phyloP scores from a whole-genome alignment of 2,113 vertebrate genomes.

The Laticauda laticaudata region DNA sequence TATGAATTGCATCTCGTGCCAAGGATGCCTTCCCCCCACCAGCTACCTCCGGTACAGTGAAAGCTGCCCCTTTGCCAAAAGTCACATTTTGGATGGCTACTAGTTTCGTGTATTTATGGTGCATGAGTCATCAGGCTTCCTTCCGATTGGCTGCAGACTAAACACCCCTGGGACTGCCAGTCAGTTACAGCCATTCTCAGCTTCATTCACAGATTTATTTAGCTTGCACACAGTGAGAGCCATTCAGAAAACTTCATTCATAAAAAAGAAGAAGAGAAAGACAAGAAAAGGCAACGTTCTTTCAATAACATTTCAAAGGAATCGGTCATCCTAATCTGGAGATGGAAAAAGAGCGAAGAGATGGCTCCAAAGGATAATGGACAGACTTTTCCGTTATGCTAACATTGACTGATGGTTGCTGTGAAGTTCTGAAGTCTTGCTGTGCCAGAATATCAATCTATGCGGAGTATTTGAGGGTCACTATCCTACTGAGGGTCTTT shows the following conservation, averaged over 20 bases:
- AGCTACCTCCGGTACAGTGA: not conserved
- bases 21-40: slow-evolving; percentile 31
- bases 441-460: slow-evolving; percentile 6
- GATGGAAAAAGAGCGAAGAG: slow-evolving; percentile 20
- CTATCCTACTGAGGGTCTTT: slow-evolving; percentile 41
- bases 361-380: not conserved
- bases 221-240: slow-evolving; percentile 73
- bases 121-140: slow-evolving; percentile 80
- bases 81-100: slow-evolving; percentile 63
- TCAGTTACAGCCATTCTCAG: slow-evolving; percentile 80
- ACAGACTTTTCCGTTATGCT: not conserved
- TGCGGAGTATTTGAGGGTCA: not conserved
- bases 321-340: slow-evolving; percentile 29
- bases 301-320: slow-evolving; percentile 33
- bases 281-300: slow-evolving; percentile 53
- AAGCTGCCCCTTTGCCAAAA: not conserved
- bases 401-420: slow-evolving; percentile 3
- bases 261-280: slow-evolving; percentile 59
- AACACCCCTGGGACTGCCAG: slow-evolving; percentile 74
- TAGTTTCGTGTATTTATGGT: slow-evolving; percentile 72
- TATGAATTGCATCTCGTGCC: not conserved
- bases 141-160: slow-evolving; percentile 76
- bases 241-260: slow-evolving; percentile 93
- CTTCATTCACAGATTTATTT: slow-evolving; percentile 85
- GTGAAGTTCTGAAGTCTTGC: slow-evolving; percentile 9